Evolutionary conservation across 2,113 vertebrate species (phyloP).

Genomic region (Ancistrus triradiatus): DNA sequence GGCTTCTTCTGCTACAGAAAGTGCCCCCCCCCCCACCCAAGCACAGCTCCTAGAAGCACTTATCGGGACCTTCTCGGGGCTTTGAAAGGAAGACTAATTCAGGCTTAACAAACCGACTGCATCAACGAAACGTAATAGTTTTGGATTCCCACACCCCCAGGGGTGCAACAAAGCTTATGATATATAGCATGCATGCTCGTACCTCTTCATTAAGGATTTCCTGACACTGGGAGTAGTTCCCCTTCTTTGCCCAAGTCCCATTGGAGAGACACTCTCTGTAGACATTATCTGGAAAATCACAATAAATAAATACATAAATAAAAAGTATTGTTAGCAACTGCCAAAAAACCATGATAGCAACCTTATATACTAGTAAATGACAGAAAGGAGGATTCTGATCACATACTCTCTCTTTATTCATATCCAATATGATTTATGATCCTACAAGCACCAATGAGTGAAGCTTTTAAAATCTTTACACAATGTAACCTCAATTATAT

Average conservation of each 20-base stretch:
- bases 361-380: neutral
- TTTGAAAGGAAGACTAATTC: no score
- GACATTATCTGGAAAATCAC: constrained; percentile 77
- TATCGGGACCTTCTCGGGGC: no score
- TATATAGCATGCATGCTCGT: constrained; percentile 17
- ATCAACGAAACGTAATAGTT: neutral
- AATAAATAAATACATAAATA: neutral
- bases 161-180: neutral
- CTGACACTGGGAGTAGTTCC: constrained; percentile 84
- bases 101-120: neutral
- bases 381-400: no score
- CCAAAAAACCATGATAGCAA: neutral
- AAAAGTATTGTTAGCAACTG: neutral
- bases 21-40: no score
- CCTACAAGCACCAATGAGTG: no score
- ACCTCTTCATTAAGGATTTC: constrained; percentile 85
- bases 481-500: no score
- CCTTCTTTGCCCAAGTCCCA: constrained; percentile 78
- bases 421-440: no score
- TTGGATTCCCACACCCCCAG: no score
- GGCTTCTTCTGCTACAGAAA: no score
- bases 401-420: no score
- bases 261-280: constrained; percentile 81
- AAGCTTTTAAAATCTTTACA: no score
- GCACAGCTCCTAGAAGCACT: no score